A percentile compares a stretch with the other conserved stretches of the same genome.
These are phyloP conservation scores for Gracilinanus agilis DNA, from an alignment of 2,113 vertebrate species.

Conservation along the genomic window DNA sequence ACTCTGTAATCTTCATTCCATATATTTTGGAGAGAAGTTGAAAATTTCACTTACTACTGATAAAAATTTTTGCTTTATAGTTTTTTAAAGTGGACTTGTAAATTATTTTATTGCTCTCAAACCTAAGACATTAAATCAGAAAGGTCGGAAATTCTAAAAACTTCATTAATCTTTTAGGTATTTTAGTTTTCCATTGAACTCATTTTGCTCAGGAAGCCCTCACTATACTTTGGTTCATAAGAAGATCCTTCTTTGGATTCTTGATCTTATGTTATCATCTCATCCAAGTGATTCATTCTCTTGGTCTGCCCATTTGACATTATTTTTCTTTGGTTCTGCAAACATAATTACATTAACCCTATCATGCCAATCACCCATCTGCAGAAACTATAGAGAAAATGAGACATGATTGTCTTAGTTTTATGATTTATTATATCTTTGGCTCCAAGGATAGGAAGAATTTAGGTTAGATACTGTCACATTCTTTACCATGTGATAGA, in stretches of 20 bases:
- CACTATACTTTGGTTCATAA: neutral
- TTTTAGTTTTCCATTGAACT: slow-evolving; percentile 49
- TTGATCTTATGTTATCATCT: neutral
- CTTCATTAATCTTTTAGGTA: neutral
- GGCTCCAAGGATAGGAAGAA: neutral
- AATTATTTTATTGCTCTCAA: no score
- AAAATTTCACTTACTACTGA: neutral
- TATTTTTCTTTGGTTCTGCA: neutral
- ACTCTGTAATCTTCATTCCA: neutral
- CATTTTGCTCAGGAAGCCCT: slow-evolving; percentile 27
- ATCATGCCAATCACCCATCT: neutral
- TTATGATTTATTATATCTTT: neutral
- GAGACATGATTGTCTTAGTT: slow-evolving; percentile 4
- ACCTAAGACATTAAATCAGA: neutral
- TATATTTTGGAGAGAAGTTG: neutral
- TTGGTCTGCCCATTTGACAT: slow-evolving; percentile 18
- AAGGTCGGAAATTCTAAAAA: slow-evolving; percentile 56
- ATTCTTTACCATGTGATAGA: neutral
- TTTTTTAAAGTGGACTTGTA: slow-evolving; percentile 44
- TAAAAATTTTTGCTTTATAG: neutral
- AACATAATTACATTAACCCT: neutral
- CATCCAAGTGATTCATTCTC: neutral
- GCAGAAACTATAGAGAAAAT: neutral
- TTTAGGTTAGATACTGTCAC: neutral
- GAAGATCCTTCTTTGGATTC: neutral